Base-by-base conservation (phyloP, 1,140 invertebrate species). In the Cherax quadricarinatus region DNA sequence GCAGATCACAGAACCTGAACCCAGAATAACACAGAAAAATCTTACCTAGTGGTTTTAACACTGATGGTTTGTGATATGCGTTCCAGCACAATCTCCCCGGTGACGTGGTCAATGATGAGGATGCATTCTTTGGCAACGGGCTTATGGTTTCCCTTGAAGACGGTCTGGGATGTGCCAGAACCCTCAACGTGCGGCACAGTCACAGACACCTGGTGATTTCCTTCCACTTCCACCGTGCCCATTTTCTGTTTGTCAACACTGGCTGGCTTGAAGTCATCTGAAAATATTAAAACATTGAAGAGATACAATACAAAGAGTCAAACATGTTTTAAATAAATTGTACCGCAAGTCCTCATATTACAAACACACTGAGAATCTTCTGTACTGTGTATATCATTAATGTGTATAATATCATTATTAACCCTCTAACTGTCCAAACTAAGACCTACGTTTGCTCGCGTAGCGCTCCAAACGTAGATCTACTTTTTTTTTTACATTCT, bases 251-350 rank as follows among this genome's bases (percentile, higher is more conserved):
- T 97, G 95, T 99, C 98, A 70, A 99, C 98, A 94, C 98, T 99
- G 3, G 98, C 98, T 94, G 98, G 98, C 95, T 99, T 99, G 95
- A 99, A 99, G 95, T 99, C 98, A 97, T 98, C 98, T 98, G 95
- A 51, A 41, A 73, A 86, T 51, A 41, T 41, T 41, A 41, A 41
- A 41, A 41, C 30, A 41, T 41, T 41, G 30, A 41, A 41, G 30
- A 41, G 30, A 41, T 41, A 41, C 30, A 41, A 41, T 41, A 41
- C 30, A 41, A 41, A 41, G 30, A 41, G 30, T 41, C 30, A 41
- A 41, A 41, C 30, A 41, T 41, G 30, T 41, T 41, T 41, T 1
- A 41, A 41, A 41, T 41, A 41, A 41, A 41, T 41, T 41, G 30
- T 41, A 41, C 30, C 0, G 30, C 30, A 41, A 41, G 30, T 41